phyloP scores from a whole-genome alignment of 92 coral and sea anemone species.

The Isaurus tuberculatus region DNA sequence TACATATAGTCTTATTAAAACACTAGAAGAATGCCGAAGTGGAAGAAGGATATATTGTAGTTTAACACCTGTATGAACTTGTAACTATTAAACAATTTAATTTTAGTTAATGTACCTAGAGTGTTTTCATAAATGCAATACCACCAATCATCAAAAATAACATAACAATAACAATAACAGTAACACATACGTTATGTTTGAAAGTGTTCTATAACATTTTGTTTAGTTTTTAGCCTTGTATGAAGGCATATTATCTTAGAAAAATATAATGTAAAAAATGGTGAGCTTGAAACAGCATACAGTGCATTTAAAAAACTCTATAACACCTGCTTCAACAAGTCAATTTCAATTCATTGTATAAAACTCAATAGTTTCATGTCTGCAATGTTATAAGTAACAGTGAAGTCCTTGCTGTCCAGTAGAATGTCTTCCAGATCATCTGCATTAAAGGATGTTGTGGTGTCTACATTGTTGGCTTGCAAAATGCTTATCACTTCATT shows the following conservation, averaged over 20 bases:
- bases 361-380: conserved; percentile 37
- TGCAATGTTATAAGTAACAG: conserved; percentile 35
- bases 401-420: conserved; percentile 47
- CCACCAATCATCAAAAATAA: conserved; percentile 15
- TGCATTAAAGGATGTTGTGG: conserved; percentile 27
- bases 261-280: conserved; percentile 4
- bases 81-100: neutral
- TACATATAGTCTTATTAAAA: neutral
- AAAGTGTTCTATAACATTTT: neutral
- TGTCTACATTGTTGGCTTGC: conserved; percentile 26
- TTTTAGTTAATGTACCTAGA: neutral
- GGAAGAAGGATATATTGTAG: neutral
- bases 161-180: neutral
- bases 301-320: conserved; percentile 3
- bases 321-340: neutral
- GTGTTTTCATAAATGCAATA: neutral
- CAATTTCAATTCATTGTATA: conserved; percentile 19
- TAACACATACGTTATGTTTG: conserved; percentile 6
- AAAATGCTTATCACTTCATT: conserved; percentile 28
- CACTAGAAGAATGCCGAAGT: conserved; percentile 3
- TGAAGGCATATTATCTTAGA: conserved; percentile 4
- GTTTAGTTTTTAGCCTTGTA: conserved; percentile 1
- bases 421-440: conserved; percentile 29
- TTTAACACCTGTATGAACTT: conserved; percentile 18
- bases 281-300: conserved; percentile 8